Base-by-base conservation (phyloP, 2,797 vertebrate species). In the Schizopygopsis malacanthus region DNA sequence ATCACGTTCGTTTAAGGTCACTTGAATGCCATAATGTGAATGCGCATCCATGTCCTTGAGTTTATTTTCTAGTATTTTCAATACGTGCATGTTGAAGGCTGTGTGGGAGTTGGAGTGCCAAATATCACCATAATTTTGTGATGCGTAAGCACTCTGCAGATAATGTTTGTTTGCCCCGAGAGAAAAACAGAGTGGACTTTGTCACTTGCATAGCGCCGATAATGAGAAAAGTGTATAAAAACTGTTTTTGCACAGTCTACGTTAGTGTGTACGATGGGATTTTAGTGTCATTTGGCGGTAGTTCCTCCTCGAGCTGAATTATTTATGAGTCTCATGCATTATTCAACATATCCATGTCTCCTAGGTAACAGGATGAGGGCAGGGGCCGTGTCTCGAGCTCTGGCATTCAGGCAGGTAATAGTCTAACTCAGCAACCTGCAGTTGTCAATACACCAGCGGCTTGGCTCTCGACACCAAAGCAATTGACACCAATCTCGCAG, bases 281-380 rank as follows among this genome's bases (percentile, higher is more conserved):
- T 84, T 84, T 81, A 79, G 43, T 54, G 71, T 45, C 18, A 15
- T 37, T 86, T 82, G 76, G 87, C 72, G 25, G 69, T 82, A 78
- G 65, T 81, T 73, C 81, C 22, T 82, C 52, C 79, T 87, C 41
- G 22, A 52, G 67, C 63, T 94, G 89, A 89, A 93, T 95, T 91
- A 95, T 94, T 93, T 88, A 95, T 92, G 82, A 92, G 33, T 47
- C 56, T 18, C 89, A 93, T 95, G 89, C 90, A 93, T 93, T 91
- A 94, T 94, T 93, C 71, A 94, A 88, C 88, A 45, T 82, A 25
- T 75, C 83, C 83, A 86, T 83, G 87, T 89, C 50, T 67, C 89
- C 76, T 3, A 50, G 88, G 91, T 81, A 86, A 88, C 92, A 82
- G 77, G 71, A 85, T 65, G 39, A 79, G 81, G 88, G 86, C 87